Evolutionary conservation across 1,140 invertebrate species (phyloP).

Genomic region (Portunus trituberculatus): DNA sequence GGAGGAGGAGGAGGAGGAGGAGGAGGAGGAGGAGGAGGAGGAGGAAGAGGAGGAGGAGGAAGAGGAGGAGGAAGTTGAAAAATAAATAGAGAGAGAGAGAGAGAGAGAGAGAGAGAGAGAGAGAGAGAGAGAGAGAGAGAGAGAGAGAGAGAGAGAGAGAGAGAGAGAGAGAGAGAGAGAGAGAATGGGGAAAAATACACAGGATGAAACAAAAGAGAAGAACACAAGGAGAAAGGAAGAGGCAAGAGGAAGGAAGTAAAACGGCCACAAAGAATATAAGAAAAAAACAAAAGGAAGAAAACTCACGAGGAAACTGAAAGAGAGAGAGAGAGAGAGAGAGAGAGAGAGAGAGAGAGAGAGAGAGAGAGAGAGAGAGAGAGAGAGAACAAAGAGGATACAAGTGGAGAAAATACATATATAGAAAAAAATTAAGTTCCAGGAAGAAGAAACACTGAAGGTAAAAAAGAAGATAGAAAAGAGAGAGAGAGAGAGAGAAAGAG

Average conservation of each 20-base stretch:
- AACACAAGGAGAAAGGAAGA: too few species aligned
- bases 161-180: not conserved
- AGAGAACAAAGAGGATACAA: not conserved
- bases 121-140: too few species aligned
- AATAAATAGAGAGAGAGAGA: too few species aligned
- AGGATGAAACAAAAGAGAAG: not conserved
- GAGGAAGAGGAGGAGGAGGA: too few species aligned
- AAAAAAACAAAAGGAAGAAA: not conserved
- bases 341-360: not conserved
- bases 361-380: not conserved
- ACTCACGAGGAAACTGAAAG: not conserved
- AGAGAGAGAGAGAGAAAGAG: not conserved
- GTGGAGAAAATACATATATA: not conserved
- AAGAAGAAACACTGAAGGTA: not conserved
- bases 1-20: too few species aligned
- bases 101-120: too few species aligned
- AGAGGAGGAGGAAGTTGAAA: too few species aligned
- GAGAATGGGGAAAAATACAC: not conserved
- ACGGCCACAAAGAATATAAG: not conserved
- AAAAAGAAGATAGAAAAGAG: not conserved
- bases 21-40: too few species aligned
- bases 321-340: not conserved
- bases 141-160: not conserved
- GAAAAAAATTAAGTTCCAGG: not conserved
- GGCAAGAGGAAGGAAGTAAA: not conserved